phyloP scores from a whole-genome alignment of 2,113 vertebrate genomes.

The Coptodon bakossiorum region DNA sequence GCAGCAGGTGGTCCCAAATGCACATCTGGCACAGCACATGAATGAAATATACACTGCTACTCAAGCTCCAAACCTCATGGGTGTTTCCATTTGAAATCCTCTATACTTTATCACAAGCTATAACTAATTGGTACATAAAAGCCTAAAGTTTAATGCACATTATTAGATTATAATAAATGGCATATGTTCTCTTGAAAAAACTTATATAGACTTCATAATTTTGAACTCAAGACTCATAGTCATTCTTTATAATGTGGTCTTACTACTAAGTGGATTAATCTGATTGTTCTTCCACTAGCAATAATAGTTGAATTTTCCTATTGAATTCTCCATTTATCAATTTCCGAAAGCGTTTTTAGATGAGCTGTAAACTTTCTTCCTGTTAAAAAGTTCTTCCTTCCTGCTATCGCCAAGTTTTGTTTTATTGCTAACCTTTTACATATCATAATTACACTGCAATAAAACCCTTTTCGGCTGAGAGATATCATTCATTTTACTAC shows the following conservation, averaged over 20 bases:
- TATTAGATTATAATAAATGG: neutral
- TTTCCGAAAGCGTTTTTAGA: neutral
- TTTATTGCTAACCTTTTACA: neutral
- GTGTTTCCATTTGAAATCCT: neutral
- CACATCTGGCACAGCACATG: neutral
- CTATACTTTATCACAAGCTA: neutral
- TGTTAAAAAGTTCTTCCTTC: neutral
- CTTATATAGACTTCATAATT: neutral
- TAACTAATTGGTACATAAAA: neutral
- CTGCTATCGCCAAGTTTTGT: neutral
- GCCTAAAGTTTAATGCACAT: neutral
- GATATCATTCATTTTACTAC: neutral
- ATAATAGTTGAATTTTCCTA: neutral
- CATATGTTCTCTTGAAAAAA: neutral
- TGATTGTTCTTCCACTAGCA: neutral
- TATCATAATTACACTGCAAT: neutral
- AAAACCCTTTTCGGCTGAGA: neutral
- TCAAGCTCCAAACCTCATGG: neutral
- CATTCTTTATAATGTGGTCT: neutral
- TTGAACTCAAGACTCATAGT: neutral
- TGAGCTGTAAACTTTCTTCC: neutral
- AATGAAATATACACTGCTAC: neutral
- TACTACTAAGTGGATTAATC: neutral
- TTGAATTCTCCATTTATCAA: neutral
- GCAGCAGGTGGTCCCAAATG: neutral